Evolutionary conservation across 2,797 vertebrate species (phyloP).

Genomic region (Poeciliopsis paucimaculata): DNA sequence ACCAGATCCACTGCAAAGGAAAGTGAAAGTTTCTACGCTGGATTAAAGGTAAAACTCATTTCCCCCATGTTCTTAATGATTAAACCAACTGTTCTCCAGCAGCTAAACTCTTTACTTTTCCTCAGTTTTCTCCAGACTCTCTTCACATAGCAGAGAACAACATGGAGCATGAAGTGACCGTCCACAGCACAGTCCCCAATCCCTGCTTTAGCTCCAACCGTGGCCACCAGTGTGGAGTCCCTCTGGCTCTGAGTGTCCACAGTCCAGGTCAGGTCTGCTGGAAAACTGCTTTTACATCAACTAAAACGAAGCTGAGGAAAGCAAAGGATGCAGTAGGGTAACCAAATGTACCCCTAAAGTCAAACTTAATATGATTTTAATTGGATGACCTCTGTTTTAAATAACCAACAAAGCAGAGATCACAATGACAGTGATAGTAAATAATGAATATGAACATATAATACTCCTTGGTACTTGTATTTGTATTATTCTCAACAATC

Average conservation of each 20-base stretch:
- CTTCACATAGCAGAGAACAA: constrained; percentile 82
- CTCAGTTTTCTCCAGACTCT: constrained; percentile 81
- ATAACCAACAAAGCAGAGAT: not conserved
- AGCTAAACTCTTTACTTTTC: not conserved
- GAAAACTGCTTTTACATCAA: not conserved
- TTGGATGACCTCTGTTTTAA: not conserved
- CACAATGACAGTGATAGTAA: not conserved
- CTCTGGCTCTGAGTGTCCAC: constrained; percentile 76
- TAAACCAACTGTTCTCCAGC: not conserved
- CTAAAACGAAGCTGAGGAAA: not conserved
- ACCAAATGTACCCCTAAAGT: not conserved
- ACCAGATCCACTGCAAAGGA: constrained; percentile 78
- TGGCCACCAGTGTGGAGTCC: constrained; percentile 74
- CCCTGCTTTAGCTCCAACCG: constrained; percentile 66
- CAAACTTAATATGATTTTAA: not conserved
- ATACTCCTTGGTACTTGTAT: not conserved
- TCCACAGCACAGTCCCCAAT: constrained; percentile 85
- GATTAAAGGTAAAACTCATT: constrained; percentile 81
- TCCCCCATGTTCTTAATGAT: not conserved
- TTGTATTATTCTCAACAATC: not conserved
- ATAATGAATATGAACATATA: too few relatives aligned
- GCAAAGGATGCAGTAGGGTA: not conserved
- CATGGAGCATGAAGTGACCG: constrained; percentile 74
- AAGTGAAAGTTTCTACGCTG: constrained; percentile 84
- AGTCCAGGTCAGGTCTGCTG: constrained; percentile 77